Conservation (phyloP, 37 sponge, comb jelly and placozoan genomes). For the Cliona cf. orientalis region DNA sequence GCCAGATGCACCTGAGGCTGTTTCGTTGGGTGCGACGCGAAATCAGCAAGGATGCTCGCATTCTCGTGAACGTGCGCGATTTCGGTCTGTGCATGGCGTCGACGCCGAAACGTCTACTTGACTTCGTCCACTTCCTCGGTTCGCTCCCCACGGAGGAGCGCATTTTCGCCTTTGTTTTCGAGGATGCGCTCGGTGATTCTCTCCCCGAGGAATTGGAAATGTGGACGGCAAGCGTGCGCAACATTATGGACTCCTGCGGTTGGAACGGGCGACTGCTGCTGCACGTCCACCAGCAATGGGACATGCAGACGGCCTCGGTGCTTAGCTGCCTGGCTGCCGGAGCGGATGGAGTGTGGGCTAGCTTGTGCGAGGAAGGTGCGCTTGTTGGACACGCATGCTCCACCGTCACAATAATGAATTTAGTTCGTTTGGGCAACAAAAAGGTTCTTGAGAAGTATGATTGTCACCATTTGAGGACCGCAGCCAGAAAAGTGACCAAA, state of each 20-base stretch:
- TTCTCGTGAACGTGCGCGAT: conserved; percentile 85
- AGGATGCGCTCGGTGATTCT: conserved; percentile 79
- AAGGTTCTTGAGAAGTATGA: conserved; percentile 75
- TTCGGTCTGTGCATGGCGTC: conserved; percentile 64
- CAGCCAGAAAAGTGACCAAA: conserved; percentile 74
- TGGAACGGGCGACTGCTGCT: conserved; percentile 75
- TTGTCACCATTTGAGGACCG: conserved; percentile 68
- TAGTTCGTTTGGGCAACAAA: conserved; percentile 81
- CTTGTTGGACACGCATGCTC: conserved; percentile 88
- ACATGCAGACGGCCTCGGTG: conserved; percentile 58
- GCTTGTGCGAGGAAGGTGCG: conserved; percentile 89
- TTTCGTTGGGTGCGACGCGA: conserved; percentile 56
- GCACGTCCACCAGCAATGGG: conserved; percentile 91
- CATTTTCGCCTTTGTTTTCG: conserved; percentile 64
- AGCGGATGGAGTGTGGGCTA: conserved; percentile 90
- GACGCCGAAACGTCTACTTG: conserved; percentile 61
- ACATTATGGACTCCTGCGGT: conserved; percentile 70
- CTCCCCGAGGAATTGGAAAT: conserved; percentile 81
- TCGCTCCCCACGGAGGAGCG: conserved; percentile 55
- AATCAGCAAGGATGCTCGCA: conserved; percentile 40
- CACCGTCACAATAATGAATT: conserved; percentile 79
- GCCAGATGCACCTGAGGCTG: conserved; percentile 55
- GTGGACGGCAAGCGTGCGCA: conserved; percentile 77
- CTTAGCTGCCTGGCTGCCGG: conserved; percentile 81
- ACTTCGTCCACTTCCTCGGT: conserved; percentile 63